These are phyloP conservation scores for Xanthia icteritia DNA, from an alignment of 2,888 invertebrate genomes.

Conservation along the genomic window DNA sequence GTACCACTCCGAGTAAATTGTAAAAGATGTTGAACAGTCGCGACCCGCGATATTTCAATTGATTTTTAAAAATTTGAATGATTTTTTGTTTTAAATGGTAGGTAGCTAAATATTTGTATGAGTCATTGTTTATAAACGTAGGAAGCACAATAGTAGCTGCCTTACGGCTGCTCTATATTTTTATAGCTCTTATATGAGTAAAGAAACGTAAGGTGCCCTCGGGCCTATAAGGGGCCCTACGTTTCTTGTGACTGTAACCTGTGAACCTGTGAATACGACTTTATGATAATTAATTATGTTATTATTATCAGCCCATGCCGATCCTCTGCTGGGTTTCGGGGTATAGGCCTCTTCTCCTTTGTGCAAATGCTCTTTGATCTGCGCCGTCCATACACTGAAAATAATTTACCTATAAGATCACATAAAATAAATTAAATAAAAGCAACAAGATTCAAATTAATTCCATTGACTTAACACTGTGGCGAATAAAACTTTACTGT, in stretches of 20 bases:
- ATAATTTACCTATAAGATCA: background rate
- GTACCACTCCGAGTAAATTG: slow-evolving; percentile 14
- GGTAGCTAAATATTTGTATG: slow-evolving; percentile 33
- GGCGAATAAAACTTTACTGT: background rate
- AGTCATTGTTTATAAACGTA: slow-evolving; percentile 39
- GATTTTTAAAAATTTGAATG: slow-evolving; percentile 29
- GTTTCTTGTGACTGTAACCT: too few species aligned
- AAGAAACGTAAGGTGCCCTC: background rate
- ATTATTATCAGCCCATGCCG: slow-evolving; percentile 8
- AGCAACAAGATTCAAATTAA: slow-evolving; percentile 2
- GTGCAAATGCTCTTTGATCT: slow-evolving; percentile 2
- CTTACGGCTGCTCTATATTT: slow-evolving; percentile 28
- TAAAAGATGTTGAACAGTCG: slow-evolving; percentile 20
- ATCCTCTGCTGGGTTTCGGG: background rate
- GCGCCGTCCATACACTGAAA: background rate
- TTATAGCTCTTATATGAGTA: slow-evolving; percentile 6
- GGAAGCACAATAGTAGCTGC: slow-evolving; percentile 12
- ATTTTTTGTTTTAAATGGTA: slow-evolving; percentile 36
- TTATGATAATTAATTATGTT: slow-evolving; percentile 22
- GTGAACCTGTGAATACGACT: background rate
- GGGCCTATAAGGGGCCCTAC: too few species aligned
- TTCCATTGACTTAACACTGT: background rate
- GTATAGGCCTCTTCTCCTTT: background rate
- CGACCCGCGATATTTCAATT: slow-evolving; percentile 24
- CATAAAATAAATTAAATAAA: background rate